Conservation (phyloP, 2,113 vertebrate genomes). For the Urocolius indicus region DNA sequence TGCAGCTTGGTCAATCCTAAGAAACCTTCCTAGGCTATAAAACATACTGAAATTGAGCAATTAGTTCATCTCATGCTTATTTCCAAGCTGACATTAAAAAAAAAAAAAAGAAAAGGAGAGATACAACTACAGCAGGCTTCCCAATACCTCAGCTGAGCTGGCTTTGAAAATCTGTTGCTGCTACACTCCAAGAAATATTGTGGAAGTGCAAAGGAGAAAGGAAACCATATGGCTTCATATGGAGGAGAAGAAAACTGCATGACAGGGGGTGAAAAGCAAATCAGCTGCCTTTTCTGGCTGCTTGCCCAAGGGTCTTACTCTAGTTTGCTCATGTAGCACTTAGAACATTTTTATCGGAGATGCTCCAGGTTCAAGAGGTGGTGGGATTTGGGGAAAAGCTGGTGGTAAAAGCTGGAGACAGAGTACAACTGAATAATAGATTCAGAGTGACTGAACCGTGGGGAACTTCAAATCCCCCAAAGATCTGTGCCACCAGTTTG, state of each 20-base stretch:
- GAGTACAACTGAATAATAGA: not conserved
- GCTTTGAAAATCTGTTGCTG: not conserved
- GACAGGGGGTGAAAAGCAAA: not conserved
- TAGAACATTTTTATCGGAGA: not conserved
- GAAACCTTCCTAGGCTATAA: not conserved
- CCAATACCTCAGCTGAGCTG: not conserved
- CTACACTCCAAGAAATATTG: not conserved
- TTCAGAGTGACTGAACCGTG: not conserved
- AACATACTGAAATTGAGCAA: not conserved
- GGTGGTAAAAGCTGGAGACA: not conserved
- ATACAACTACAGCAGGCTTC: not conserved
- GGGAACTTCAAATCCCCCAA: not conserved
- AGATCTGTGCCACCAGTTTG: not conserved
- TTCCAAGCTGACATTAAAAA: not conserved
- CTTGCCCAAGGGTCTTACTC: not conserved
- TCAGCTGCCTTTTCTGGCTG: not conserved
- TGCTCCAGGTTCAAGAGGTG: not conserved
- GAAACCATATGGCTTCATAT: accelerated
- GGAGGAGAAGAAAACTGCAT: not conserved
- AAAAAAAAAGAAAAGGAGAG: not conserved
- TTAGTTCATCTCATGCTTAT: not conserved
- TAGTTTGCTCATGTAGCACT: accelerated
- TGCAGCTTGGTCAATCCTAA: not conserved
- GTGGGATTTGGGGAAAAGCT: not conserved
- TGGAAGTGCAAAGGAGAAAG: not conserved